A percentile compares a stretch with the other conserved stretches of the same genome.
These are phyloP conservation scores for Cantharis lateralis DNA, from an alignment of 2,888 invertebrate genomes.

Conservation along the genomic window DNA sequence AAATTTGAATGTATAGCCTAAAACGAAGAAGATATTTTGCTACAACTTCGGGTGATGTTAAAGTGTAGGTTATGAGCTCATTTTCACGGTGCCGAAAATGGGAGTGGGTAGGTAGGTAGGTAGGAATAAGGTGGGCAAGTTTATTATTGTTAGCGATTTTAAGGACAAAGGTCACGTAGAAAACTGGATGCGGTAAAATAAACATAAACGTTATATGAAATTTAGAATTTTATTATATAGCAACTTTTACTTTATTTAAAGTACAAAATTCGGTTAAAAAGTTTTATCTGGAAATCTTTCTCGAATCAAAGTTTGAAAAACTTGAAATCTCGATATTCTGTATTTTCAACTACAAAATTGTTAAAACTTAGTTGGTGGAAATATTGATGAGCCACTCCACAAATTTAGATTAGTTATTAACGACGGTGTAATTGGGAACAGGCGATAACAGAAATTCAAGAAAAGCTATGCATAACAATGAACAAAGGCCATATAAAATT, in stretches of 20 bases:
- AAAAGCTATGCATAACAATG: slow-evolving; percentile 30
- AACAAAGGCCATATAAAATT: slow-evolving; percentile 16
- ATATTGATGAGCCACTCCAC: slow-evolving; percentile 26
- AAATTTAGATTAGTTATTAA: slow-evolving; percentile 32
- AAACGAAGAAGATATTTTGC: slow-evolving; percentile 9
- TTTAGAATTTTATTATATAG: slow-evolving; percentile 16
- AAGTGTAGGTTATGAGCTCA: slow-evolving; percentile 22
- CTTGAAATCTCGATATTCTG: slow-evolving; percentile 12
- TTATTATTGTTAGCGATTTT: slow-evolving; percentile 5
- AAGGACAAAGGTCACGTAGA: background rate
- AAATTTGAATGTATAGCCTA: slow-evolving; percentile 24
- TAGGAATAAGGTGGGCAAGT: background rate
- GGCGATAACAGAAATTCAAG: slow-evolving; percentile 26
- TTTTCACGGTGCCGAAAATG: slow-evolving; percentile 13
- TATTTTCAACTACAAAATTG: background rate
- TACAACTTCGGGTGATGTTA: slow-evolving; percentile 18
- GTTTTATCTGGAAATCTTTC: slow-evolving; percentile 6
- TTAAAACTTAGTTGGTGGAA: slow-evolving; percentile 12
- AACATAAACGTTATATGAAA: slow-evolving; percentile 22
- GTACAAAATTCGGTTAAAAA: background rate
- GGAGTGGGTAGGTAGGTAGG: background rate
- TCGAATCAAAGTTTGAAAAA: slow-evolving; percentile 8
- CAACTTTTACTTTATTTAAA: slow-evolving; percentile 18
- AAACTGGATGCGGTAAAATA: slow-evolving; percentile 7
- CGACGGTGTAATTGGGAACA: slow-evolving; percentile 27